phyloP scores from a whole-genome alignment of 2,888 invertebrate genomes.

The Aricia artaxerxes region DNA sequence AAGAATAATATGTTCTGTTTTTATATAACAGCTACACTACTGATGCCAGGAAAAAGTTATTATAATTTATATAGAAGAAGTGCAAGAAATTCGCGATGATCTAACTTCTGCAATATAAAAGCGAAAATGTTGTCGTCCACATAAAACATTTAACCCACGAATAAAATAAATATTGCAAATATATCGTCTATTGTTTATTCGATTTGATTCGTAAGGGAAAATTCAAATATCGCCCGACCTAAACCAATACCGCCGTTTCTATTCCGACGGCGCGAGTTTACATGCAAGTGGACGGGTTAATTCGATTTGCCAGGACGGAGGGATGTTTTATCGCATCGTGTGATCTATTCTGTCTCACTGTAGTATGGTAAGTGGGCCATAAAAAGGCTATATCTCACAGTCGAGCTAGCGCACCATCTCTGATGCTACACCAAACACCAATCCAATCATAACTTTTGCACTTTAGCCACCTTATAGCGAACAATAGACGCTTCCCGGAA shows the following conservation, averaged over 20 bases:
- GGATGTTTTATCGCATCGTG: slow-evolving; percentile 80
- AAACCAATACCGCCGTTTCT: slow-evolving; percentile 67
- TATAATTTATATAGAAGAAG: too few relatives aligned
- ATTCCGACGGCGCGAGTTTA: slow-evolving; percentile 71
- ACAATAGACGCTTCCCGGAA: background rate
- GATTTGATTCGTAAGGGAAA: slow-evolving; percentile 57
- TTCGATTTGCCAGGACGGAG: slow-evolving; percentile 75
- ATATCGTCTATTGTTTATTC: slow-evolving; percentile 41
- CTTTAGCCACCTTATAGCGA: background rate
- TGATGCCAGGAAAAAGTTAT: too few relatives aligned
- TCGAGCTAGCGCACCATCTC: slow-evolving; percentile 72
- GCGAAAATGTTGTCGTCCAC: background rate
- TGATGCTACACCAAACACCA: slow-evolving; percentile 53
- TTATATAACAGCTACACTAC: too few relatives aligned
- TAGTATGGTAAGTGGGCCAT: slow-evolving; percentile 76
- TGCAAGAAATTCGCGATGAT: background rate
- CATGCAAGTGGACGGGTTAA: slow-evolving; percentile 80
- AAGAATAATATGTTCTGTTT: too few relatives aligned
- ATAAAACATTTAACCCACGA: slow-evolving; percentile 15
- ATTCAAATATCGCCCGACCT: slow-evolving; percentile 55
- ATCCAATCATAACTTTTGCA: slow-evolving; percentile 24
- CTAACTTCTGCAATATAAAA: background rate
- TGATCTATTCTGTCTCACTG: slow-evolving; percentile 78
- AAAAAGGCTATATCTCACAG: slow-evolving; percentile 81
- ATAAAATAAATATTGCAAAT: slow-evolving; percentile 37